phyloP scores from a whole-genome alignment of 2,113 vertebrate species.

The Lutjanus erythropterus region DNA sequence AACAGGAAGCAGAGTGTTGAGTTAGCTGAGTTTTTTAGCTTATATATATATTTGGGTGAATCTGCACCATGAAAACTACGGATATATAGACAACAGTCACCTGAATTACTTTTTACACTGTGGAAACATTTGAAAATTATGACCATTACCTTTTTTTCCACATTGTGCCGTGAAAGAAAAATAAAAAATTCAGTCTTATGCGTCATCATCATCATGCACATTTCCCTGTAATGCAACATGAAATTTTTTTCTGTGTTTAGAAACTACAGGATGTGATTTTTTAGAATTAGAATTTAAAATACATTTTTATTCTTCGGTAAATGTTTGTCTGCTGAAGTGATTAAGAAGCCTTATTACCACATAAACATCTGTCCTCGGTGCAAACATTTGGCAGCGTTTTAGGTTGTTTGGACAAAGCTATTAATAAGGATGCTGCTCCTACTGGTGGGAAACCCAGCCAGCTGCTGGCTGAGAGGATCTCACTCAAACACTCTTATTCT shows the following conservation, averaged over 20 bases:
- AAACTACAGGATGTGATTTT: constrained; percentile 6
- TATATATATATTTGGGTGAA: not conserved
- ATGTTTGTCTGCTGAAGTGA: not conserved
- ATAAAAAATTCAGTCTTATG: not conserved
- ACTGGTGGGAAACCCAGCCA: constrained; percentile 37
- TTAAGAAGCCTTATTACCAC: constrained; percentile 15
- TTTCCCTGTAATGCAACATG: not conserved
- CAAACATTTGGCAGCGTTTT: constrained; percentile 39
- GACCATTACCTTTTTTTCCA: not conserved
- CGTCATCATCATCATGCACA: too few species aligned
- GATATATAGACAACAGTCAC: not conserved
- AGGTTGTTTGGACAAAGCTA: constrained; percentile 50
- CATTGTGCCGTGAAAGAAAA: not conserved
- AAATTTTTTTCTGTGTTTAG: too few species aligned
- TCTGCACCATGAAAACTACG: not conserved
- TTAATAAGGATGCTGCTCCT: constrained; percentile 45
- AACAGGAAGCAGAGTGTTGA: not conserved
- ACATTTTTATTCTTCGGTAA: not conserved
- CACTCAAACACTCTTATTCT: constrained; percentile 26
- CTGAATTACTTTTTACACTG: not conserved
- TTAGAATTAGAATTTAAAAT: not conserved
- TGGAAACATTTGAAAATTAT: not conserved
- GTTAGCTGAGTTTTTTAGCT: not conserved
- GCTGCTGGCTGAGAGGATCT: constrained; percentile 42
- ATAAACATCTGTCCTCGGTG: constrained; percentile 33